These are phyloP conservation scores for Schizaphis graminum DNA, from an alignment of 2,888 invertebrate genomes.

Conservation along the genomic window DNA sequence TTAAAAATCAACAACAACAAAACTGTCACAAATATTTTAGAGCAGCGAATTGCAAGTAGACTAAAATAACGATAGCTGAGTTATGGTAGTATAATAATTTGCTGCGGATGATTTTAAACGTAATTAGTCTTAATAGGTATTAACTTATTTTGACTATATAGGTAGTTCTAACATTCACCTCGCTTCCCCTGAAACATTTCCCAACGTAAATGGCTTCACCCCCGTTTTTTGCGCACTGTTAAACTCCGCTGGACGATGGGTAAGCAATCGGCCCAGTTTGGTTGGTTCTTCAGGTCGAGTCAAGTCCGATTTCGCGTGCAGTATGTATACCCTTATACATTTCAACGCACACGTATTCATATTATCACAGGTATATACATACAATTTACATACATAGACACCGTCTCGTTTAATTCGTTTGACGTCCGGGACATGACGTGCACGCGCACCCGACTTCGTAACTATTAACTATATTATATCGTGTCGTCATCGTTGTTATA, in stretches of 20 bases:
- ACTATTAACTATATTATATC: conserved; percentile 5
- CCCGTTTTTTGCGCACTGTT: background rate
- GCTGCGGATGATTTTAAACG: background rate
- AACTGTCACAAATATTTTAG: background rate
- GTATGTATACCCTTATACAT: background rate
- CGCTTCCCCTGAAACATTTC: background rate
- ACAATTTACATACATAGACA: background rate
- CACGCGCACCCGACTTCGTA: background rate
- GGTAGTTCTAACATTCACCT: background rate
- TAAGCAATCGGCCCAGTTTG: background rate
- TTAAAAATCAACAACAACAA: background rate
- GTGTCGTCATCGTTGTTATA: background rate
- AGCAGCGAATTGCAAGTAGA: background rate
- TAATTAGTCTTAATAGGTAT: background rate
- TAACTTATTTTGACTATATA: no score
- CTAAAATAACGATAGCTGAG: background rate
- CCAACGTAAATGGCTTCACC: background rate
- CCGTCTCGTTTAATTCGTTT: conserved; percentile 44
- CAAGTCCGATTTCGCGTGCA: background rate
- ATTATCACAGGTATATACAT: background rate
- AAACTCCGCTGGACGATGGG: no score
- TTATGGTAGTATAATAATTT: background rate
- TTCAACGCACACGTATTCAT: background rate
- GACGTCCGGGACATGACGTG: conserved; percentile 33
- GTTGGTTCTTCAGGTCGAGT: background rate